Evolutionary conservation across 2,113 vertebrate species (phyloP), one percentile per base, ranked within the genome.

Genomic region (Salvator merianae): DNA sequence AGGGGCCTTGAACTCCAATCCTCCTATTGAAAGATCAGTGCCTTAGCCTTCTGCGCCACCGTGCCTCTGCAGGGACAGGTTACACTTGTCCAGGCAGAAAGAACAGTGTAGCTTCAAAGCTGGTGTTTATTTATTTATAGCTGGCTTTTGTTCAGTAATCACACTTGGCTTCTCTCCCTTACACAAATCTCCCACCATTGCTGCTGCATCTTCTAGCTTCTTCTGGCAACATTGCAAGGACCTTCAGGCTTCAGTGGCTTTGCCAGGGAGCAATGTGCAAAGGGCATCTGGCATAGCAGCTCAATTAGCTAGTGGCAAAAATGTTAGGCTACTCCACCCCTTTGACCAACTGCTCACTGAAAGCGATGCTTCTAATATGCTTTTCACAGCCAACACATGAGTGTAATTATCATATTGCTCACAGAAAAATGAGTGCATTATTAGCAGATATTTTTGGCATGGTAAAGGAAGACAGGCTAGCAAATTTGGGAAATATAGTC

Each of bases 201-300:
- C 63, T 24, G 22, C 63, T 9, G 26, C 0, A n/a, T 30, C 65
- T 30, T 1, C 28, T 59, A 28, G 1, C 12, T 78, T 82, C 83
- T 63, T 18, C 53, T 85, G 30, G 68, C 0, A 1, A 4, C 53
- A 24, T 38, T 65, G 75, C 32, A 43, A 20, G 82, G 22, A 76
- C 34, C 69, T 85, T 50, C 50, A 79, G 50, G 47, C 69, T 78
- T 59, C 73, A 73, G 32, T 72, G 40, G 72, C 82, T 73, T 86
- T 1, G 79, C 79, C 2, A 69, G n/a, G 38, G 32, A 55, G n/a
- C 66, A 22, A 73, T 38, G 26, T 2, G 0, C 7, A 86, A 81
- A 50, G 36, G 2, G 5, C 5, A 1, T 20, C 43, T 16, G 68
- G 32, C 59, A 28, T 20, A 0, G 0, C 2, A 84, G 71, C 34